Evolutionary conservation across 2,113 vertebrate species (phyloP).

Genomic region (Aegithalos caudatus): DNA sequence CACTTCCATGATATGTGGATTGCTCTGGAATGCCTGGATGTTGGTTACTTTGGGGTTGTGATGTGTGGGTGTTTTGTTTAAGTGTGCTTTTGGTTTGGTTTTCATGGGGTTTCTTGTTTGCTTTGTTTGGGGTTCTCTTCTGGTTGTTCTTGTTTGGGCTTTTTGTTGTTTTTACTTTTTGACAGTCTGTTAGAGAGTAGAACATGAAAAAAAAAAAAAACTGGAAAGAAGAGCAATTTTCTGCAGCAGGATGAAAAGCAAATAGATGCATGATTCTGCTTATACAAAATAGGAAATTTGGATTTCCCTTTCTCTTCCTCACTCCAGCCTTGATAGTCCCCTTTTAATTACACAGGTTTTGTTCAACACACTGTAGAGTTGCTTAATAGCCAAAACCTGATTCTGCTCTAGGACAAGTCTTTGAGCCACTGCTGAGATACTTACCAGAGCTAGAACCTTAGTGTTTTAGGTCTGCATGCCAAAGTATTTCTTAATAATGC

Average conservation of each 20-base stretch:
- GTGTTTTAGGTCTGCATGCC: neutral
- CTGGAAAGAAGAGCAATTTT: neutral
- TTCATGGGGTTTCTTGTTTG: neutral
- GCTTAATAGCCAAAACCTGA: neutral
- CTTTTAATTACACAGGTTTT: neutral
- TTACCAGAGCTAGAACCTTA: neutral
- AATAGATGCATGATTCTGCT: neutral
- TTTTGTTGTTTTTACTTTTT: neutral
- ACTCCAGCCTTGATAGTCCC: neutral
- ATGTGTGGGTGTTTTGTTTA: neutral
- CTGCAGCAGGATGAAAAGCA: neutral
- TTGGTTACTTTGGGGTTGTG: neutral
- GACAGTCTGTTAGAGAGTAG: neutral
- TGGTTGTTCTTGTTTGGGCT: neutral
- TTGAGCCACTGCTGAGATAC: neutral
- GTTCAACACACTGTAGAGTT: neutral
- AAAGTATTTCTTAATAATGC: neutral
- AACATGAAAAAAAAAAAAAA: neutral
- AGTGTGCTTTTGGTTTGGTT: neutral
- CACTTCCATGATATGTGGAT: neutral
- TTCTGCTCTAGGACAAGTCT: neutral
- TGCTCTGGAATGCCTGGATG: neutral
- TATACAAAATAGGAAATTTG: neutral
- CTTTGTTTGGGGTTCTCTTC: neutral
- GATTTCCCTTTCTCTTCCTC: neutral